phyloP scores from a whole-genome alignment of 2,888 invertebrate genomes.

The Dinocampus coccinellae region DNA sequence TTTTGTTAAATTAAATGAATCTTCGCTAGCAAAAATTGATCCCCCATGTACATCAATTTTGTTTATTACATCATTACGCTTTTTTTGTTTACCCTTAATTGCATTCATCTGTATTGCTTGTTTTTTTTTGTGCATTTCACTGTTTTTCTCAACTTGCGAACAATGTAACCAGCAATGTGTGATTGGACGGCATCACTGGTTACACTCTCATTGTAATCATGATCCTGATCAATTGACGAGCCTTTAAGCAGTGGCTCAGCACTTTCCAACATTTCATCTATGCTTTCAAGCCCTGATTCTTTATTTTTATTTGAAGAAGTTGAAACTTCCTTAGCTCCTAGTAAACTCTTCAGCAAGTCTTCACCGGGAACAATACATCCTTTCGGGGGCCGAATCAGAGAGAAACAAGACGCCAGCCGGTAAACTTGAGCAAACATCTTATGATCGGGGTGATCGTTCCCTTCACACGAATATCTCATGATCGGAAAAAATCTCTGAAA shows the following conservation, averaged over 20 bases:
- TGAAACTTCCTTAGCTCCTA: not conserved
- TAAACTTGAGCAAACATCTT: conserved; percentile 10
- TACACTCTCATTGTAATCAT: conserved; percentile 23
- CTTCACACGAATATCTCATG: conserved; percentile 37
- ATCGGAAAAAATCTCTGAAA: conserved; percentile 38
- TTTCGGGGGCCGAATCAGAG: not conserved
- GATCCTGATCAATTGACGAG: conserved; percentile 14
- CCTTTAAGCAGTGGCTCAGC: not conserved
- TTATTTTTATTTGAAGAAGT: too few relatives aligned
- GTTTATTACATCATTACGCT: not conserved
- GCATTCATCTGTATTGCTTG: not conserved
- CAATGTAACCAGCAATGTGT: conserved; percentile 30
- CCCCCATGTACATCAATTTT: not conserved
- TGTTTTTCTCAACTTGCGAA: conserved; percentile 7
- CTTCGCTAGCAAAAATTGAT: too few relatives aligned
- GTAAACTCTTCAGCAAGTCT: not conserved
- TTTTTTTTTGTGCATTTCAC: conserved; percentile 9
- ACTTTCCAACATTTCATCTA: conserved; percentile 19
- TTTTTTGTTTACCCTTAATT: not conserved
- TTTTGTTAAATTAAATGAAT: not conserved
- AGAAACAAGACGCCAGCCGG: not conserved
- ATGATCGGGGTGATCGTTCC: conserved; percentile 41
- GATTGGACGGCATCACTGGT: conserved; percentile 17
- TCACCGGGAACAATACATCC: not conserved
- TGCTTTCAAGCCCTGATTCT: conserved; percentile 2